phyloP scores from a whole-genome alignment of 2,888 invertebrate genomes.

The Acronicta leporina region DNA sequence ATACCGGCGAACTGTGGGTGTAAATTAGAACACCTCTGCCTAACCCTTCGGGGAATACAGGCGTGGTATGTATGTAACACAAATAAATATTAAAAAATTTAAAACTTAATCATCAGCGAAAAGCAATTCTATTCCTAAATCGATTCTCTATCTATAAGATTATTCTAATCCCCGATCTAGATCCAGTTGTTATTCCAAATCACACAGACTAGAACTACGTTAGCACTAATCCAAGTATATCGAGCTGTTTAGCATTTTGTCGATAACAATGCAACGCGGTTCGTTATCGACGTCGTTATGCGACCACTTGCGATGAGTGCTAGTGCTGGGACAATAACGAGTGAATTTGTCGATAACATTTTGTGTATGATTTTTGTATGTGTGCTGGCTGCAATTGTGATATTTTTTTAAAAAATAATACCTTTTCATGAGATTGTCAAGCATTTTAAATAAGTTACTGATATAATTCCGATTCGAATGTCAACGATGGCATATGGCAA shows the following conservation, averaged over 20 bases:
- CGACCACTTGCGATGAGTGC: conserved; percentile 78
- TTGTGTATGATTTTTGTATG: not conserved
- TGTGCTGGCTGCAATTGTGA: not conserved
- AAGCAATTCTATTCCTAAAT: not conserved
- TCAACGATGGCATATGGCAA: too few species aligned
- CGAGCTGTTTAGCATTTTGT: conserved; percentile 68
- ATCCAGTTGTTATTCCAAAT: conserved; percentile 17
- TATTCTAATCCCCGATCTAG: not conserved
- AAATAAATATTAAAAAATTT: too few species aligned
- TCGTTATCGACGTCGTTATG: conserved; percentile 85
- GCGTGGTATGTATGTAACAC: too few species aligned
- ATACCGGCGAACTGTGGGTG: too few species aligned
- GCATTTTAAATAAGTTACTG: too few species aligned
- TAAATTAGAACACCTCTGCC: too few species aligned
- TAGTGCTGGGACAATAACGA: conserved; percentile 34
- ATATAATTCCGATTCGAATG: too few species aligned
- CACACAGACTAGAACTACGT: conserved; percentile 18
- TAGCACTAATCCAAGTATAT: conserved; percentile 52
- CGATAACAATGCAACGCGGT: conserved; percentile 78
- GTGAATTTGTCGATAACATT: conserved; percentile 16
- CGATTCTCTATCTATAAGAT: not conserved
- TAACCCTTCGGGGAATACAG: too few species aligned
- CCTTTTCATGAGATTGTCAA: too few species aligned
- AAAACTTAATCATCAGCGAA: too few species aligned
- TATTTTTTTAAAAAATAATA: too few species aligned